Base-by-base conservation (phyloP, 1,140 invertebrate genomes). In the Penaeus indicus region DNA sequence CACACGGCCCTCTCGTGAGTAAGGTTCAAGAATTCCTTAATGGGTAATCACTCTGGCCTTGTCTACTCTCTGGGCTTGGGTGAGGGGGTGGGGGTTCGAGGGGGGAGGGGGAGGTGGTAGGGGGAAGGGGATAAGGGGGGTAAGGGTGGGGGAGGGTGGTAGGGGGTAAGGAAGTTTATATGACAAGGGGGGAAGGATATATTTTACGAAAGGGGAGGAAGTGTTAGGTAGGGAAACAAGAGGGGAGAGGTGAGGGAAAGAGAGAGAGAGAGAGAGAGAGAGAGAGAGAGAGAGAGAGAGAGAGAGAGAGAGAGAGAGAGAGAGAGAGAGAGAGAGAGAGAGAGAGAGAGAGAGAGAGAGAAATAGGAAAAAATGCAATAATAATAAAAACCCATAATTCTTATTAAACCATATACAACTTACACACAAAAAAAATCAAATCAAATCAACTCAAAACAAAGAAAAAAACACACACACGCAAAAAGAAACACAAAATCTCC, bases 281-380 rank as follows among this genome's bases (percentile, higher is more conserved):
- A 42, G 42, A 54, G 77, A 79, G 77, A 79, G 77, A 79, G 77
- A 79, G 77, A 79, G 77, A 79, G 77, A 79, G 77, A 79, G 77
- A 79, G 42, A 79, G 77, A 79, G 77, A 16, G n/a, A 78, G 75
- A 78, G n/a, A 78, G 75, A 10, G 75, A 78, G n/a, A 78, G 75
- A 78, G n/a, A 78, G 75, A 78, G n/a, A 78, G 75, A 78, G 25
- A 38, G 77, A 78, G 0, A 78, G 4, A 78, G 27, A 78, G 77
- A 38, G 1, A 78, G 38, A 42, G 38, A 79, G 3, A 79, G 11
- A 79, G 77, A 79, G 3, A 60, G 79, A 81, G 1, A 81, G 22
- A 60, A 25, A 32, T 3, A 25, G 8, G 7, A 54, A 27, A 21
- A 61, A 47, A n/a, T 13, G 22, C 47, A 27, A 2, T 77, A 13